Conservation (phyloP, 2,888 invertebrate genomes). For the Andrena bucephala region DNA sequence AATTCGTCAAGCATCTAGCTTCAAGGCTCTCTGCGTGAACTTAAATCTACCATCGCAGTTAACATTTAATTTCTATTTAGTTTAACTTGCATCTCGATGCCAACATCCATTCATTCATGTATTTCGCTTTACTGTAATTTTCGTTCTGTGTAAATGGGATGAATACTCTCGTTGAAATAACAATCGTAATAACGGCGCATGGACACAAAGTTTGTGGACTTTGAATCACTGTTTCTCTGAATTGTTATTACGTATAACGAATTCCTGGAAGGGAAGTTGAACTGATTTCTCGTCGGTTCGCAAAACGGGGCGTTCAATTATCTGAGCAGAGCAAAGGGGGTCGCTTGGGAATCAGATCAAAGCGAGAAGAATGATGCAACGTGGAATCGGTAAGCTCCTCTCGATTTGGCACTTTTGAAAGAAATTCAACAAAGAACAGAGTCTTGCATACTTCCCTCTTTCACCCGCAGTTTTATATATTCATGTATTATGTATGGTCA, state of each 20-base stretch:
- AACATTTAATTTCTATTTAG: no score
- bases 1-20: no score
- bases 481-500: neutral
- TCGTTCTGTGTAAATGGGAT: no score
- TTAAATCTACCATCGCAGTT: no score
- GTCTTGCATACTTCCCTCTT: neutral
- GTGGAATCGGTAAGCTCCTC: conserved; percentile 3
- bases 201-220: no score
- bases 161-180: no score
- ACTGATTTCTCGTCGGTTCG: conserved; percentile 3
- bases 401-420: neutral
- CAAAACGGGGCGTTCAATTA: conserved; percentile 29
- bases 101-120: no score
- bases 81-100: no score
- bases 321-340: neutral
- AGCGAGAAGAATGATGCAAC: neutral
- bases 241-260: conserved; percentile 15
- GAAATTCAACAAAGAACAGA: neutral
- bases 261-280: neutral
- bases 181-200: no score
- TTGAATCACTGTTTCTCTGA: neutral
- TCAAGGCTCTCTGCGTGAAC: no score
- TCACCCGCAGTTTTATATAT: neutral
- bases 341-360: neutral
- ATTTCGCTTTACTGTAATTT: no score